Evolutionary conservation across 2,797 vertebrate species (phyloP).

Genomic region (Sebastes hubbsi): DNA sequence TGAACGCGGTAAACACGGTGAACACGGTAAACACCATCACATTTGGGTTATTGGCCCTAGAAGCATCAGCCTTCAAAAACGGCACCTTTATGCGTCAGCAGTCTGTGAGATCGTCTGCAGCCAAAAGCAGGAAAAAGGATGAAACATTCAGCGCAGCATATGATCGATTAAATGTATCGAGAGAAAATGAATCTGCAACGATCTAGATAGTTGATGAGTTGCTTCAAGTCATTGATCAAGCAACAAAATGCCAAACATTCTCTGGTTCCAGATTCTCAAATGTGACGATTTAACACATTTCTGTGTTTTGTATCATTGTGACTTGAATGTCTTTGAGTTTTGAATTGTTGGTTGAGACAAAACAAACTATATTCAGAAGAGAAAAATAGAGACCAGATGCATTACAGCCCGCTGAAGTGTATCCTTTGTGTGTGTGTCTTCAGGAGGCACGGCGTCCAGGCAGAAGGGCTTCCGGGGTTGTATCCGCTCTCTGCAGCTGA

Average conservation of each 20-base stretch:
- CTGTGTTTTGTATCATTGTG: neutral
- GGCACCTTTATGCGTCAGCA: neutral
- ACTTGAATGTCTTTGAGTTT: neutral
- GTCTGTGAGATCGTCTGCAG: neutral
- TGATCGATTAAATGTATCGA: neutral
- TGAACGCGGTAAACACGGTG: too few relatives aligned
- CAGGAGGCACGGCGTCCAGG: constrained; percentile 93
- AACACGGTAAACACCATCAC: too few relatives aligned
- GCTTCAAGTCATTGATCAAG: neutral
- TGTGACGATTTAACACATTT: neutral
- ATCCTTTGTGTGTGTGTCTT: constrained; percentile 1
- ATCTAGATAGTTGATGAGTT: neutral
- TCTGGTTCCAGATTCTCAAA: neutral
- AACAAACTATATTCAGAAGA: neutral
- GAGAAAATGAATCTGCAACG: neutral
- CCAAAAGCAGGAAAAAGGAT: neutral
- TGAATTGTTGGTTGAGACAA: neutral
- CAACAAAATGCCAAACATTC: neutral
- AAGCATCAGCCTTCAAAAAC: neutral
- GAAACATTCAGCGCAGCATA: neutral
- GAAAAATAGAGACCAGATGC: neutral
- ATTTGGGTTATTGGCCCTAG: too few relatives aligned
- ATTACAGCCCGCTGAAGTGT: neutral
- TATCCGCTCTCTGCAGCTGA: constrained; percentile 90
- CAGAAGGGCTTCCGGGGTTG: constrained; percentile 94